These are phyloP conservation scores for Listronotus bonariensis DNA, from an alignment of 1,140 invertebrate species.

Conservation along the genomic window DNA sequence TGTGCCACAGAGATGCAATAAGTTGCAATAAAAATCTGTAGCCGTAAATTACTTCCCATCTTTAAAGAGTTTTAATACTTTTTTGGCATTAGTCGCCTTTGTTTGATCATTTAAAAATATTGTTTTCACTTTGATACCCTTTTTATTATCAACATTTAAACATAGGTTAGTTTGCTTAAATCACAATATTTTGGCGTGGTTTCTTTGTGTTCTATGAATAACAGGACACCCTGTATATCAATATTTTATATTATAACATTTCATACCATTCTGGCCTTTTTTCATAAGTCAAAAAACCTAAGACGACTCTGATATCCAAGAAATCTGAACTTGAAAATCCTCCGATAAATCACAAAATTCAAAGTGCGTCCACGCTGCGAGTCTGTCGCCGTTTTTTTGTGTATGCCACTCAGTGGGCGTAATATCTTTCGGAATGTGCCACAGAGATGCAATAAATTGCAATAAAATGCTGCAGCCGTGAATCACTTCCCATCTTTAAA, in stretches of 20 bases:
- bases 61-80: constrained; percentile 6
- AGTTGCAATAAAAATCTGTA: constrained; percentile 9
- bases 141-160: too few species aligned
- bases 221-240: too few species aligned
- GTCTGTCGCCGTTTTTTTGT: constrained; percentile 4
- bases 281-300: background rate
- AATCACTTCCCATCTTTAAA: constrained; percentile 10
- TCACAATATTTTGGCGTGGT: too few species aligned
- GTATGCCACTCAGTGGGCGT: constrained; percentile 1
- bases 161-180: too few species aligned
- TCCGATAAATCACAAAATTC: constrained; percentile 6
- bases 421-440: constrained; percentile 15
- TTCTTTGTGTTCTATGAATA: too few species aligned
- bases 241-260: too few species aligned
- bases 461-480: constrained; percentile 11
- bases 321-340: background rate
- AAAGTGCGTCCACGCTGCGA: constrained; percentile 5
- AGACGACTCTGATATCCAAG: background rate
- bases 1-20: constrained; percentile 12
- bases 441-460: constrained; percentile 10
- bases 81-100: constrained; percentile 8
- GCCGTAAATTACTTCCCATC: constrained; percentile 7
- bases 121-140: too few species aligned
- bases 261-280: too few species aligned
- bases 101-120: too few species aligned